These are phyloP conservation scores for Macrotrachela quadricornifera DNA, from an alignment of 1,140 invertebrate species.

Conservation along the genomic window DNA sequence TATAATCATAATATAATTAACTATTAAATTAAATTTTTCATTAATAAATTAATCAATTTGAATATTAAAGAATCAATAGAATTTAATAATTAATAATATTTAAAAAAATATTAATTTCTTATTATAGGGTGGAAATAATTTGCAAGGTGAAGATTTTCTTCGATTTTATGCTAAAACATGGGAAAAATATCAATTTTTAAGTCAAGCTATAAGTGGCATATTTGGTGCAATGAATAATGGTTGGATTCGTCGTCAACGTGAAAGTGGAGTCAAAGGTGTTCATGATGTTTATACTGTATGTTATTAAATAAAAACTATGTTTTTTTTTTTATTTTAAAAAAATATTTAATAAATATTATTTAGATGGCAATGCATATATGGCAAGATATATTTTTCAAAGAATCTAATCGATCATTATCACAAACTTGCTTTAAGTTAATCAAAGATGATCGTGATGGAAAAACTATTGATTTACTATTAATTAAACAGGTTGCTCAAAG, in stretches of 20 bases:
- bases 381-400: constrained; percentile 78
- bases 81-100: no score
- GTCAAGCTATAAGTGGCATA: constrained; percentile 84
- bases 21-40: no score
- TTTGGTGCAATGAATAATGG: constrained; percentile 92
- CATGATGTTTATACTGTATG: constrained; percentile 74
- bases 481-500: constrained; percentile 69
- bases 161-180: constrained; percentile 38
- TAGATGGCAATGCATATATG: constrained; percentile 81
- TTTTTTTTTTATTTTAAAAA: neutral
- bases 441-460: constrained; percentile 77
- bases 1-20: no score
- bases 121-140: neutral
- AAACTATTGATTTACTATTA: constrained; percentile 79
- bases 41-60: no score
- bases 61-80: no score
- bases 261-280: constrained; percentile 83
- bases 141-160: constrained; percentile 2
- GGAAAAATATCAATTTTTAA: constrained; percentile 95
- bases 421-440: constrained; percentile 89
- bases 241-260: constrained; percentile 91
- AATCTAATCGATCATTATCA: constrained; percentile 76
- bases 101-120: no score
- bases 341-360: constrained; percentile 7
- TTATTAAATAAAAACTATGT: neutral